Percentiles rank a stretch among this genome's conserved stretches.
phyloP scores from a whole-genome alignment of 2,797 vertebrate species.

The Siniperca obscura region DNA sequence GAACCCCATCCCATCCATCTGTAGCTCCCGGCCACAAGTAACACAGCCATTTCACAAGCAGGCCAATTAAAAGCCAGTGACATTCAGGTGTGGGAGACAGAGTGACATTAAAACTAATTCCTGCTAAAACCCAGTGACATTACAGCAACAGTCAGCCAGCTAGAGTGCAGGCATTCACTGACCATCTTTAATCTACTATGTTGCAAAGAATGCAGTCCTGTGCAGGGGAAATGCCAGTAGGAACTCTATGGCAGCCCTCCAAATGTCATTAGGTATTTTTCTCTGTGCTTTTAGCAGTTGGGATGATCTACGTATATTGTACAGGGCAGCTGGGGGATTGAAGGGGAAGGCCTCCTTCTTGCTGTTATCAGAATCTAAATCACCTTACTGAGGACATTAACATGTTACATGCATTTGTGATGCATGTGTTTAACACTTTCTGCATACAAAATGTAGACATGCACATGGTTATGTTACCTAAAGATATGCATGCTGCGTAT shows the following conservation, averaged over 20 bases:
- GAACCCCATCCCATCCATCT: slow-evolving; percentile 34
- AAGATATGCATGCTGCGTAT: slow-evolving; percentile 18
- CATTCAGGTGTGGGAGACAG: slow-evolving; percentile 80
- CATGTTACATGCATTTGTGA: slow-evolving; percentile 56
- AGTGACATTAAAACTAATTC: slow-evolving; percentile 86
- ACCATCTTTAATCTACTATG: slow-evolving; percentile 53
- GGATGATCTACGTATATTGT: slow-evolving; percentile 63
- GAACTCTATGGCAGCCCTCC: slow-evolving; percentile 63
- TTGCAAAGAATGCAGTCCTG: slow-evolving; percentile 34
- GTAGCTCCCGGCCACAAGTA: slow-evolving; percentile 71
- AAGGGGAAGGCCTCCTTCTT: slow-evolving; percentile 31
- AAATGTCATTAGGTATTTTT: slow-evolving; percentile 78
- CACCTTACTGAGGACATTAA: slow-evolving; percentile 51
- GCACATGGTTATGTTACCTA: slow-evolving; percentile 22
- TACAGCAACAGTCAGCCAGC: slow-evolving; percentile 59
- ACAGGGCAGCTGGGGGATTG: slow-evolving; percentile 53
- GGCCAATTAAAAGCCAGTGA: slow-evolving; percentile 85
- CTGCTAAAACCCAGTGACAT: slow-evolving; percentile 83
- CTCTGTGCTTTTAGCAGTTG: slow-evolving; percentile 61
- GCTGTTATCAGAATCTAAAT: slow-evolving; percentile 70
- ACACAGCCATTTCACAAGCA: slow-evolving; percentile 71
- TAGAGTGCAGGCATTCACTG: slow-evolving; percentile 41
- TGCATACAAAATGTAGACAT: slow-evolving; percentile 30
- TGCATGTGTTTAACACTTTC: slow-evolving; percentile 36
- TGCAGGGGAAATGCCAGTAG: slow-evolving; percentile 48